Conservation (phyloP, 2,888 invertebrate genomes). For the Cactoblastis cactorum region DNA sequence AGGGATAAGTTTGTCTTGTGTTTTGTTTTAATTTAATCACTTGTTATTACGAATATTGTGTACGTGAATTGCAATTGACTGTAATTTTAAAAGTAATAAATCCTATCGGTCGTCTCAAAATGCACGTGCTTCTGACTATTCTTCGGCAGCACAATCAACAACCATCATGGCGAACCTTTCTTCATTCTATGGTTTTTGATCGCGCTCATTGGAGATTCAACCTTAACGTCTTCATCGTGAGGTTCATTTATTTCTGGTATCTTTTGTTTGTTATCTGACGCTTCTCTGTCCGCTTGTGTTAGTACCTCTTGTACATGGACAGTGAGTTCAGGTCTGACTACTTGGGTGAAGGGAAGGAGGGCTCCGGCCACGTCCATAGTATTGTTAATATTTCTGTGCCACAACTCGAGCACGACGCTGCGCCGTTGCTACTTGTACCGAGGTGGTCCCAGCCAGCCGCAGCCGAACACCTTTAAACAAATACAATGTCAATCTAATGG, state of each 20-base stretch:
- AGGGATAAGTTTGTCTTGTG: no score
- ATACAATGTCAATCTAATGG: no score
- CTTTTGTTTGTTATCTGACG: slow-evolving; percentile 34
- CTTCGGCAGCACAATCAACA: slow-evolving; percentile 61
- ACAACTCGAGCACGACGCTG: slow-evolving; percentile 76
- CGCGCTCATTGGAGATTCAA: slow-evolving; percentile 28
- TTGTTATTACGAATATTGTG: no score
- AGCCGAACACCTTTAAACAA: slow-evolving; percentile 79
- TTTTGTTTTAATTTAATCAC: no score
- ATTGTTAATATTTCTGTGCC: slow-evolving; percentile 77
- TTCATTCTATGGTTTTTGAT: slow-evolving; percentile 25
- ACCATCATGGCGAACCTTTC: slow-evolving; percentile 50
- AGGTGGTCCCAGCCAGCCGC: slow-evolving; percentile 83
- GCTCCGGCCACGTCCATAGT: slow-evolving; percentile 77
- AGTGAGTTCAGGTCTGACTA: slow-evolving; percentile 66
- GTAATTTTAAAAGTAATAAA: slow-evolving; percentile 57
- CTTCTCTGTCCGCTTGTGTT: slow-evolving; percentile 53
- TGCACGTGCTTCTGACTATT: slow-evolving; percentile 71
- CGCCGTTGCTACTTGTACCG: slow-evolving; percentile 83
- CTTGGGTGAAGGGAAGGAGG: slow-evolving; percentile 67
- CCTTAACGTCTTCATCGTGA: slow-evolving; percentile 32
- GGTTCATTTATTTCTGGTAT: slow-evolving; percentile 68
- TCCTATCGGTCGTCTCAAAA: slow-evolving; percentile 63
- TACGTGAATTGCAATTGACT: neutral
- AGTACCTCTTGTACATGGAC: slow-evolving; percentile 69